These are phyloP conservation scores for Sminthurides bifidus DNA, from an alignment of 1,140 invertebrate species.

Conservation along the genomic window DNA sequence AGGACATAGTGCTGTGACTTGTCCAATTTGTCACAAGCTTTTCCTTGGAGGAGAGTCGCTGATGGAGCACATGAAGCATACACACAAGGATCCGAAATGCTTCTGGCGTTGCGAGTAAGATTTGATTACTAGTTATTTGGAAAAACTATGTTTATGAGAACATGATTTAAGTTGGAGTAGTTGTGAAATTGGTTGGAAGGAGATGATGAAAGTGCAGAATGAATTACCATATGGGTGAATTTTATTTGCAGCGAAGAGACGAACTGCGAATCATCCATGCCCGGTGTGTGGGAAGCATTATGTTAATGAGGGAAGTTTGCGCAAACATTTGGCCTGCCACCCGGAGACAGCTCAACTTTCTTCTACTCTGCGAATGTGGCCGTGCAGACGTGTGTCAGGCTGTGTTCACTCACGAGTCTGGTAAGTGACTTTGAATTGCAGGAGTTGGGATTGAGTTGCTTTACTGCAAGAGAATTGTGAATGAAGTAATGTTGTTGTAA, in stretches of 20 bases:
- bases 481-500: neutral
- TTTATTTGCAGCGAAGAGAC: constrained; percentile 61
- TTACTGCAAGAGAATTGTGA: neutral
- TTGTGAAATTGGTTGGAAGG: too few species aligned
- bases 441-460: neutral
- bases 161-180: neutral
- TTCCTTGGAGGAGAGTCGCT: constrained; percentile 80
- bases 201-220: too few species aligned
- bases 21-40: constrained; percentile 83
- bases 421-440: constrained; percentile 41
- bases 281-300: constrained; percentile 89
- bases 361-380: constrained; percentile 79
- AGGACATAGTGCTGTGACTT: constrained; percentile 70
- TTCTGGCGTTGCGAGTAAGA: constrained; percentile 79
- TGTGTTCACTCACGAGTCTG: constrained; percentile 84
- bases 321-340: constrained; percentile 76
- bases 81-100: constrained; percentile 84
- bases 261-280: constrained; percentile 84
- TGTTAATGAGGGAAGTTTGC: constrained; percentile 81
- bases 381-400: constrained; percentile 78
- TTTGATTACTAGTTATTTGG: too few species aligned
- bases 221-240: constrained; percentile 1
- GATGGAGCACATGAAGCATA: constrained; percentile 91
- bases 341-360: constrained; percentile 78
- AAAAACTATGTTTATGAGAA: neutral